Evolutionary conservation across 2,888 invertebrate genomes (phyloP), one percentile per base, ranked within the genome.

Genomic region (Dolichopus griseipennis): DNA sequence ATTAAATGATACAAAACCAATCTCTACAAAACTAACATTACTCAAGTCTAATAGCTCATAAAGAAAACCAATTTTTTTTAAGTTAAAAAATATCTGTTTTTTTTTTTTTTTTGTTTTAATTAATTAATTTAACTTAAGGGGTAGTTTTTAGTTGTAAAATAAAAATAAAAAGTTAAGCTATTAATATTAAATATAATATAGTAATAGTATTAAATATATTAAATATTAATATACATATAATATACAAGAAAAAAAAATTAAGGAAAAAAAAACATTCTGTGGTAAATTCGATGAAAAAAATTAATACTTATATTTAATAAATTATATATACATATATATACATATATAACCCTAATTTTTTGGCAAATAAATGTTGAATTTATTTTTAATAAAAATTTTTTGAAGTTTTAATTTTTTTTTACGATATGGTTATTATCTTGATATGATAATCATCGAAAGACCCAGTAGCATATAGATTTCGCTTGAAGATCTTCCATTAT

Each of bases 1-100:
- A n/a, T 67, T 72, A 71, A 67, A 71, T 73, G 37, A 22, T 15
- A n/a, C 64, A 34, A 68, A 67, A 41, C 68, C 74, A 67, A 74
- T 75, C 72, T 73, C 78, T 8, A 84, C 85, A 18, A 82, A 82
- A 73, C 73, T 85, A 67, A 81, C 81, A 20, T 64, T 64, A 64
- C 20, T 33, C 5, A 64, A 64, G 52, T 52, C 52, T 52, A 52
- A 52, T 52, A 52, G 52, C n/a, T 52, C 52, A 52, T 52, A 52
- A 52, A 52, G 1, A 52, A 18, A n/a, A 18, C 2, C n/a, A 1
- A 52, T 15, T 12, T 52, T 52, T 15, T 52, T n/a, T 52, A 18
- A 52, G 18, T 12, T 52, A 18, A 52, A 52, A 18, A 52, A 52
- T 52, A 2, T 52, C 52, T 52, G 15, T 52, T 52, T 52, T 12